These are phyloP conservation scores for Rhogogaster chlorosoma DNA, from an alignment of 2,888 invertebrate species.

Conservation along the genomic window DNA sequence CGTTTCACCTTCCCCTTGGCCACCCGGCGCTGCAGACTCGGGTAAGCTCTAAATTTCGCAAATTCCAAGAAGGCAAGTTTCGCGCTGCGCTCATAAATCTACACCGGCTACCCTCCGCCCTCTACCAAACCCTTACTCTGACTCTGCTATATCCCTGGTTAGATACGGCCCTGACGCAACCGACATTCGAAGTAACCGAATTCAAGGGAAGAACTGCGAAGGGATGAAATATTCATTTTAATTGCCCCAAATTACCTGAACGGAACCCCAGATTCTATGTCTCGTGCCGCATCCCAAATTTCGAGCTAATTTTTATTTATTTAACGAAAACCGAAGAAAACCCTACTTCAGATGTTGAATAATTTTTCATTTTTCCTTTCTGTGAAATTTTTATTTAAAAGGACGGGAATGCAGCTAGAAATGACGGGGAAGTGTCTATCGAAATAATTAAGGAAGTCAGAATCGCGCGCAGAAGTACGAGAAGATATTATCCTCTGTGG, in stretches of 20 bases:
- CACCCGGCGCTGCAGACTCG: constrained; percentile 54
- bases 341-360: background rate
- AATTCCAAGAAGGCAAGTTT: constrained; percentile 67
- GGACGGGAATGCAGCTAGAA: background rate
- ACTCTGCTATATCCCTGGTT: background rate
- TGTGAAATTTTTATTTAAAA: background rate
- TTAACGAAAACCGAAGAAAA: background rate
- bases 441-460: constrained; percentile 14
- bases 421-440: background rate
- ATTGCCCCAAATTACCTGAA: constrained; percentile 59
- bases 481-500: constrained; percentile 16
- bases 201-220: constrained; percentile 52
- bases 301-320: background rate
- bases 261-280: background rate
- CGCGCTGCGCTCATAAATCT: constrained; percentile 65
- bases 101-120: constrained; percentile 59
- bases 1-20: constrained; percentile 55
- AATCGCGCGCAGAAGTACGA: constrained; percentile 17
- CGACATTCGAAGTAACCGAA: constrained; percentile 26
- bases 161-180: constrained; percentile 41
- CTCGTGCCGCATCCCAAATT: background rate
- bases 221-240: constrained; percentile 64
- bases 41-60: constrained; percentile 69
- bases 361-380: background rate
- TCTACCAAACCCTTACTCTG: constrained; percentile 37